phyloP scores from a whole-genome alignment of 2,797 vertebrate genomes.

The Thamnophis elegans region DNA sequence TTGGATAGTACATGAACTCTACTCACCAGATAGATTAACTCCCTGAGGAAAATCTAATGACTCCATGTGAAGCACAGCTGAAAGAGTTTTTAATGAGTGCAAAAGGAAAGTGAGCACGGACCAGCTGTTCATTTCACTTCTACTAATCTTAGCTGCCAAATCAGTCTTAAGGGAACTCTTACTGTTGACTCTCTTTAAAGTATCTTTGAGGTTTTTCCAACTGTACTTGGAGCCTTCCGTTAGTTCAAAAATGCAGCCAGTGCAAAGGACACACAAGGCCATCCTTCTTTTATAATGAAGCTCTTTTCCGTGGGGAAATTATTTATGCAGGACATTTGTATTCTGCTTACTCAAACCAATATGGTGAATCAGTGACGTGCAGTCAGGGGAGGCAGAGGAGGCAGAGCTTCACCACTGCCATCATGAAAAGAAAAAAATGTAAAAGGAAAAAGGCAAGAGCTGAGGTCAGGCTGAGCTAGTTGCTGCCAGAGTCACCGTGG shows the following conservation, averaged over 20 bases:
- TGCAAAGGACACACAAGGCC: constrained; percentile 28
- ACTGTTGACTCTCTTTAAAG: constrained; percentile 33
- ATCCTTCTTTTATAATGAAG: constrained; percentile 10
- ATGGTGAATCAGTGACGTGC: not conserved
- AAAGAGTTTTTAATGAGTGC: constrained; percentile 26
- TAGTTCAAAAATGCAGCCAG: constrained; percentile 33
- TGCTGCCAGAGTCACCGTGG: too few species aligned
- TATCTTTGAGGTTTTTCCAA: constrained; percentile 37
- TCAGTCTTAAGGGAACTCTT: constrained; percentile 35
- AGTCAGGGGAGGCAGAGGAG: too few species aligned
- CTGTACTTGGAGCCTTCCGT: constrained; percentile 27
- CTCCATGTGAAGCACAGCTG: constrained; percentile 14
- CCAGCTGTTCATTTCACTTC: constrained; percentile 33
- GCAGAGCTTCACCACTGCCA: too few species aligned
- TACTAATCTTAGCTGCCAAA: constrained; percentile 28
- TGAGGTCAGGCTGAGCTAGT: too few species aligned
- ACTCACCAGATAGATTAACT: constrained; percentile 7
- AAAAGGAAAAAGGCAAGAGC: too few species aligned
- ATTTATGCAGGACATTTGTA: not conserved
- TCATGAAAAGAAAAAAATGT: too few species aligned
- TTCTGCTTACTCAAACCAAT: not conserved
- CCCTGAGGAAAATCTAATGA: not conserved
- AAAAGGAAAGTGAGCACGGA: constrained; percentile 10
- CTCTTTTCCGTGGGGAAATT: not conserved
- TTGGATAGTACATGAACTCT: not conserved